phyloP scores from a whole-genome alignment of 2,797 vertebrate genomes.

The Alca torda region DNA sequence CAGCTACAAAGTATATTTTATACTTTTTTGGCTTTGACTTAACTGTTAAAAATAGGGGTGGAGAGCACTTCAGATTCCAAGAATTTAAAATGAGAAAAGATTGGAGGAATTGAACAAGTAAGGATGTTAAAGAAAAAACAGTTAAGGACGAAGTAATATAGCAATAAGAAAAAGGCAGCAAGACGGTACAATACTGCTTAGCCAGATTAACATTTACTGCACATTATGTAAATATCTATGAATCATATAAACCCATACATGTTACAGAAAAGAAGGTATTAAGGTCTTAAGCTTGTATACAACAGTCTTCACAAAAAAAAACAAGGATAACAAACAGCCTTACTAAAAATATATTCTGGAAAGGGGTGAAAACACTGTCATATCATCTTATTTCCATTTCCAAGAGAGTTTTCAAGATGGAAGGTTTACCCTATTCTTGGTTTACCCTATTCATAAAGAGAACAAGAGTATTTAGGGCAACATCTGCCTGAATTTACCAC shows the following conservation, averaged over 20 bases:
- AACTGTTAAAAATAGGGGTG: background rate
- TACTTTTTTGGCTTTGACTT: background rate
- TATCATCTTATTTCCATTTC: background rate
- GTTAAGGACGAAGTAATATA: background rate
- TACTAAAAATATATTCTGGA: background rate
- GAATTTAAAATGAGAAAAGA: background rate
- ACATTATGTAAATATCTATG: background rate
- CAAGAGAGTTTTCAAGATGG: background rate
- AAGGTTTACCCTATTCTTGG: background rate
- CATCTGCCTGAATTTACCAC: constrained; percentile 17
- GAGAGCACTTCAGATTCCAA: background rate
- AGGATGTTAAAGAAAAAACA: background rate
- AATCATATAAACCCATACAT: background rate
- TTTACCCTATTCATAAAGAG: background rate
- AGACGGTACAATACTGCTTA: background rate
- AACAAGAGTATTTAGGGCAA: constrained; percentile 1
- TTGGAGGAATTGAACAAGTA: background rate
- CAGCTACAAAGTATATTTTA: background rate
- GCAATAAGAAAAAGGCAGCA: background rate
- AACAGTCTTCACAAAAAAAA: background rate
- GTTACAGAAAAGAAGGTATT: background rate
- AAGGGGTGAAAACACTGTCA: background rate
- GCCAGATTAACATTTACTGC: background rate
- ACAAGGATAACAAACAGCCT: background rate
- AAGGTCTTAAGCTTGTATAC: background rate